Percentiles rank a stretch among this genome's conserved stretches.
These are phyloP conservation scores for Leucoma salicis DNA, from an alignment of 2,888 invertebrate species.

Conservation along the genomic window DNA sequence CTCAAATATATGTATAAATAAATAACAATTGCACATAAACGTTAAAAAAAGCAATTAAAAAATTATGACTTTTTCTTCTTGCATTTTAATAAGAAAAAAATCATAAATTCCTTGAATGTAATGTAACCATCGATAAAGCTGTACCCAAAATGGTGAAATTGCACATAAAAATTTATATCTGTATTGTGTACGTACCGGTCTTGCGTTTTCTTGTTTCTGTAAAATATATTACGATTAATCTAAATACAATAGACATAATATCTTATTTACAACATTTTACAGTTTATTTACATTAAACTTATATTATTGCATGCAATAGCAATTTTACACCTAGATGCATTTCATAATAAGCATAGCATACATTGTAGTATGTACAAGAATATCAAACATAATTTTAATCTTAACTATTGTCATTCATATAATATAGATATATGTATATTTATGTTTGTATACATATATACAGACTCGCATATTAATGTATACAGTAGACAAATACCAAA, in stretches of 20 bases:
- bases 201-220: slow-evolving; percentile 56
- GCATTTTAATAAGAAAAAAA: too few relatives aligned
- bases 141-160: slow-evolving; percentile 12
- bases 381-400: too few relatives aligned
- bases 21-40: too few relatives aligned
- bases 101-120: too few relatives aligned
- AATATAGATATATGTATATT: too few relatives aligned
- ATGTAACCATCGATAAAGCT: slow-evolving; percentile 14
- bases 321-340: neutral
- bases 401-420: too few relatives aligned
- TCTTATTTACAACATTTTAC: neutral
- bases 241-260: slow-evolving; percentile 10
- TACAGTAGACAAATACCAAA: too few relatives aligned
- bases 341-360: neutral
- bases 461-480: too few relatives aligned
- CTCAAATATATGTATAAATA: too few relatives aligned
- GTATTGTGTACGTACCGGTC: slow-evolving; percentile 54
- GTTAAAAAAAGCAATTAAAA: too few relatives aligned
- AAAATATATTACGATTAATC: slow-evolving; percentile 43
- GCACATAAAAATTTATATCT: slow-evolving; percentile 16
- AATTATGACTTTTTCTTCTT: too few relatives aligned
- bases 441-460: too few relatives aligned
- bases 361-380: neutral
- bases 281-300: neutral
- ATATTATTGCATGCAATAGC: neutral